phyloP scores from a whole-genome alignment of 2,797 vertebrate genomes.

The Rousettus madagascariensis region DNA sequence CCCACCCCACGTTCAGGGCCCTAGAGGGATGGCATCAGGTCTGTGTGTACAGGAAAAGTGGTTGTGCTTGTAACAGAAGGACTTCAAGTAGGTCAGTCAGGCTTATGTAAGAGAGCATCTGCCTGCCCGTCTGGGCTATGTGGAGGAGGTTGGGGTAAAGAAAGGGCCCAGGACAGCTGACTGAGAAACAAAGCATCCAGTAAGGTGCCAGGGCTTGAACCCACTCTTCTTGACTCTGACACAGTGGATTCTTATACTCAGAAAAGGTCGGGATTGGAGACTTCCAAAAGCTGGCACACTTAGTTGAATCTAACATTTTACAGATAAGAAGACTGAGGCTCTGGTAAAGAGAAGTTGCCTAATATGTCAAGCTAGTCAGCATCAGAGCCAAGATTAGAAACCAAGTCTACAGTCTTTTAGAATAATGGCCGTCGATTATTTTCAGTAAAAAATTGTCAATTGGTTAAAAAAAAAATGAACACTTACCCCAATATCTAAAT shows the following conservation, averaged over 20 bases:
- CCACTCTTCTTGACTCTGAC: slow-evolving; percentile 9
- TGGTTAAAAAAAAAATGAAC: slow-evolving; percentile 15
- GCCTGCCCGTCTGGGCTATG: slow-evolving; percentile 2
- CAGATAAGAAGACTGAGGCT: slow-evolving; percentile 24
- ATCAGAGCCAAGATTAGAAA: slow-evolving; percentile 45
- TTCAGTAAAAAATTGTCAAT: not conserved
- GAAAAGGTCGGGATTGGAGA: not conserved
- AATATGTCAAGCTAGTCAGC: not conserved
- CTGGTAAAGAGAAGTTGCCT: not conserved
- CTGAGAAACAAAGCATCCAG: slow-evolving; percentile 19
- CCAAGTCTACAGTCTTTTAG: not conserved
- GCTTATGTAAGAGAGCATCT: slow-evolving; percentile 55
- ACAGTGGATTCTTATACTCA: not conserved
- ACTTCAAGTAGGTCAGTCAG: slow-evolving; percentile 59
- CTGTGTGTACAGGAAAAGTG: slow-evolving; percentile 32
- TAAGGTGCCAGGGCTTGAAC: slow-evolving; percentile 10
- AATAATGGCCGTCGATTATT: not conserved
- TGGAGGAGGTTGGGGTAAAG: not conserved
- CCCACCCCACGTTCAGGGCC: not conserved
- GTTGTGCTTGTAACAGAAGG: slow-evolving; percentile 45
- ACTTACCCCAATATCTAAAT: not conserved
- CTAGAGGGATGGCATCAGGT: slow-evolving; percentile 4
- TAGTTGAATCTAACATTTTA: not conserved
- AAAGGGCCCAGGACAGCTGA: not conserved
- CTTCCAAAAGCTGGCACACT: not conserved